phyloP scores from a whole-genome alignment of 1,140 invertebrate species.

The Brachionus rubens region DNA sequence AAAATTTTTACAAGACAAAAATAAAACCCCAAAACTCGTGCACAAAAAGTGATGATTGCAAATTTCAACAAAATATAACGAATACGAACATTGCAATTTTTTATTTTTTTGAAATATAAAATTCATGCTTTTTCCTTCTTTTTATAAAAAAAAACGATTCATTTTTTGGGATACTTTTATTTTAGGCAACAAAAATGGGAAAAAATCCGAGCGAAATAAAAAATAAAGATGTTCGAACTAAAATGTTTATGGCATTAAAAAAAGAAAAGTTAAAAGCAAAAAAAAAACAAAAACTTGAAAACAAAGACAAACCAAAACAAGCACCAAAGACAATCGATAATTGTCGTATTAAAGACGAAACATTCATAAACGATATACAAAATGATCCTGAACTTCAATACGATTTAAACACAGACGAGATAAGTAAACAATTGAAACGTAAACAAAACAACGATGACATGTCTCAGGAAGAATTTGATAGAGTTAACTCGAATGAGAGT shows the following conservation, averaged over 20 bases:
- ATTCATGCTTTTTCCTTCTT: constrained; percentile 3
- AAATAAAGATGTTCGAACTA: constrained; percentile 43
- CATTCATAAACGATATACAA: constrained; percentile 69
- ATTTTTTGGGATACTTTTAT: too few relatives aligned
- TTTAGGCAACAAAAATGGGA: constrained; percentile 26
- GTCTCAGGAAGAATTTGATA: constrained; percentile 16
- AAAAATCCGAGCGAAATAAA: constrained; percentile 32
- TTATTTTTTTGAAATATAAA: constrained; percentile 3
- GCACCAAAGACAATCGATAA: constrained; percentile 87
- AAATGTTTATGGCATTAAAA: constrained; percentile 52
- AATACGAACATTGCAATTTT: background rate
- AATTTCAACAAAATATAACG: too few relatives aligned
- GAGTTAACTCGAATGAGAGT: constrained; percentile 54
- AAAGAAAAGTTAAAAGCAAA: constrained; percentile 52
- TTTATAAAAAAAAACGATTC: too few relatives aligned
- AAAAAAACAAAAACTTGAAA: constrained; percentile 52
- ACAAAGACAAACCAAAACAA: constrained; percentile 65
- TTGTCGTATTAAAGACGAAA: constrained; percentile 84
- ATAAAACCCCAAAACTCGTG: too few relatives aligned
- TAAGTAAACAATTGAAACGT: constrained; percentile 46
- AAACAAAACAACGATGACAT: background rate
- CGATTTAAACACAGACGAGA: constrained; percentile 35
- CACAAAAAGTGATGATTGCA: too few relatives aligned
- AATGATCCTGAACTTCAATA: constrained; percentile 72
- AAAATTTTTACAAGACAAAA: too few relatives aligned